A percentile compares a stretch with the other conserved stretches of the same genome.
phyloP scores from a whole-genome alignment of 1,140 invertebrate genomes.

The Coptotermes formosanus region DNA sequence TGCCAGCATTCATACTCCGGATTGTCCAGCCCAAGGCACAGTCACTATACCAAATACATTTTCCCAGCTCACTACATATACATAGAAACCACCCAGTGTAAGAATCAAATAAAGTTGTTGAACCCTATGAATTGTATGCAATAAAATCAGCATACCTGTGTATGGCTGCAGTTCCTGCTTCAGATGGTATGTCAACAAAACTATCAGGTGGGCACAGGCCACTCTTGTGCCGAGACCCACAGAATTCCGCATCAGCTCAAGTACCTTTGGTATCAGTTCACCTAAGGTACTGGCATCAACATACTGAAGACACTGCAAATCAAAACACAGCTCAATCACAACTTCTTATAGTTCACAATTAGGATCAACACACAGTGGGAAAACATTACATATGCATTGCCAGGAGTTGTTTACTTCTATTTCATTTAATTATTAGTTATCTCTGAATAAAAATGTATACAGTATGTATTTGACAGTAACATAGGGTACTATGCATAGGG shows the following conservation, averaged over 20 bases:
- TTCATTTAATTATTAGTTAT: too few relatives aligned
- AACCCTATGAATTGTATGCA: too few relatives aligned
- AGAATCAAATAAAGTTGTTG: not conserved
- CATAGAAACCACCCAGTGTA: not conserved
- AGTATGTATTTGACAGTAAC: too few relatives aligned
- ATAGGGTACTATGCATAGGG: too few relatives aligned
- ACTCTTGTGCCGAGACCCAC: constrained; percentile 82
- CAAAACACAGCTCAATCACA: constrained; percentile 36
- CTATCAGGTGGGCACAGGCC: constrained; percentile 80
- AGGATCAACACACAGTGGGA: too few relatives aligned
- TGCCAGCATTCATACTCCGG: too few relatives aligned
- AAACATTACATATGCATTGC: too few relatives aligned
- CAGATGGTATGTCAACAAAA: constrained; percentile 64
- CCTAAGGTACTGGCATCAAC: constrained; percentile 73
- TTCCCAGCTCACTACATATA: not conserved
- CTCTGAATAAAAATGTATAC: too few relatives aligned
- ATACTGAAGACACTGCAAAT: constrained; percentile 73
- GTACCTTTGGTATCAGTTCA: constrained; percentile 74
- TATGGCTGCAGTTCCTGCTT: constrained; percentile 62
- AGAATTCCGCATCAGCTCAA: constrained; percentile 78
- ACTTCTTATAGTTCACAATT: not conserved
- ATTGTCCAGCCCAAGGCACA: too few relatives aligned
- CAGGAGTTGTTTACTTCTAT: too few relatives aligned
- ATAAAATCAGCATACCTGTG: constrained; percentile 49
- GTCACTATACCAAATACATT: not conserved